phyloP scores from a whole-genome alignment of 2,888 invertebrate species.

The Eupithecia subfuscata region DNA sequence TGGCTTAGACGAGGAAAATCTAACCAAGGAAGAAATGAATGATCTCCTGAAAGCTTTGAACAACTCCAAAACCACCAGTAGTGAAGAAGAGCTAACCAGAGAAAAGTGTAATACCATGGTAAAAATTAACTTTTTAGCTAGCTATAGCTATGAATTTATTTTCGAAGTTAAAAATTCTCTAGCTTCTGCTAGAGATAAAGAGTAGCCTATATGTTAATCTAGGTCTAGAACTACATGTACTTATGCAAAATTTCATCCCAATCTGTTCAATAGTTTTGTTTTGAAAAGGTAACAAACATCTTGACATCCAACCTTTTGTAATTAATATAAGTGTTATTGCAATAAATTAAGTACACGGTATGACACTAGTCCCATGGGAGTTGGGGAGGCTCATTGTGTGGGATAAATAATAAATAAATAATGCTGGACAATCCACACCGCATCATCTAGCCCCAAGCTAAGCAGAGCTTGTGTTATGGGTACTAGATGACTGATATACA shows the following conservation, averaged over 20 bases:
- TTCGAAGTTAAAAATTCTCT: background rate
- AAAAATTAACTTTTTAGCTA: background rate
- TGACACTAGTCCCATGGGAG: too few species aligned
- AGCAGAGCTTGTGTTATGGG: too few species aligned
- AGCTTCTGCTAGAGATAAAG: background rate
- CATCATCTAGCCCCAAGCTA: too few species aligned
- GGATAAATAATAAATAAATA: too few species aligned
- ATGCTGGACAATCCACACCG: too few species aligned
- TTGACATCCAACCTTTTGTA: background rate
- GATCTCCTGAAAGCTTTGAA: conserved; percentile 75
- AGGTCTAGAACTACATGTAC: background rate
- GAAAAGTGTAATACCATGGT: conserved; percentile 52
- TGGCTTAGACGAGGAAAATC: conserved; percentile 76
- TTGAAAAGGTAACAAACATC: background rate
- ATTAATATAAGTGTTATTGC: too few species aligned
- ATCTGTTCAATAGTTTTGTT: background rate
- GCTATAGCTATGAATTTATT: background rate
- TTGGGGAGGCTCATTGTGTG: too few species aligned
- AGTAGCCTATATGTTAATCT: background rate
- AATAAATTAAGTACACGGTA: too few species aligned
- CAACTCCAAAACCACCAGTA: conserved; percentile 71
- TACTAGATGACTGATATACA: too few species aligned
- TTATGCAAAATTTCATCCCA: background rate
- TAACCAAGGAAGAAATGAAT: conserved; percentile 77
- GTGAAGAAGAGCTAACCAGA: conserved; percentile 64